Conservation (phyloP, 1,140 invertebrate genomes). For the Piezodorus guildinii region DNA sequence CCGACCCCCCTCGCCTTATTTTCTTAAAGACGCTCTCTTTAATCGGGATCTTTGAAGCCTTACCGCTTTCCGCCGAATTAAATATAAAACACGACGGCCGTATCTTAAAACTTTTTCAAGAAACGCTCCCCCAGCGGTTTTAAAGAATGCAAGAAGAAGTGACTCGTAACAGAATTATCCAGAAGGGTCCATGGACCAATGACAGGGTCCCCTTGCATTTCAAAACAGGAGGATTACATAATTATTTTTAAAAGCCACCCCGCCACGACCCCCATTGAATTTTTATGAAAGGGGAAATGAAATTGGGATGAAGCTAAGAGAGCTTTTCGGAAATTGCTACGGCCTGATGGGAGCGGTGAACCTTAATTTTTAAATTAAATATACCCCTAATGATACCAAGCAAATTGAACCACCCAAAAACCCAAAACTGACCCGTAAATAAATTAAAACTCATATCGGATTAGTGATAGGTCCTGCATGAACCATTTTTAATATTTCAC, state of each 20-base stretch:
- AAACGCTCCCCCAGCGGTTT: neutral
- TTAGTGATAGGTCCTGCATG: too few relatives aligned
- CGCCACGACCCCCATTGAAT: conserved; percentile 5
- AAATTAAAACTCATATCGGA: too few relatives aligned
- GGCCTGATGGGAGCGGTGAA: neutral
- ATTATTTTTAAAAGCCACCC: conserved; percentile 19
- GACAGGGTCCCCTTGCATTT: conserved; percentile 4
- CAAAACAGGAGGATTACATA: conserved; percentile 12
- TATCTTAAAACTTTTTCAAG: neutral
- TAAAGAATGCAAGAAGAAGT: neutral
- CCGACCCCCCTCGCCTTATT: neutral
- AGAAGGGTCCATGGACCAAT: neutral
- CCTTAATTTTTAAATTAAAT: conserved; percentile 8
- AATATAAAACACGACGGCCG: neutral
- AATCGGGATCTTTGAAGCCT: neutral
- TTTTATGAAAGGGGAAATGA: conserved; percentile 16
- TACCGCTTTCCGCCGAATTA: neutral
- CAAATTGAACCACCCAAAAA: too few relatives aligned
- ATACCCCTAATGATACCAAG: neutral
- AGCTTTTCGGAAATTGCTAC: conserved; percentile 12
- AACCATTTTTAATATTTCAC: too few relatives aligned
- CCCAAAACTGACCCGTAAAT: too few relatives aligned
- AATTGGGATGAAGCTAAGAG: conserved; percentile 14
- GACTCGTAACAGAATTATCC: neutral
- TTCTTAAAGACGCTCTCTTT: neutral